A percentile compares a stretch with the other conserved stretches of the same genome.
Evolutionary conservation across 2,797 vertebrate species (phyloP).

Genomic region (Myiotriccus ornatus): DNA sequence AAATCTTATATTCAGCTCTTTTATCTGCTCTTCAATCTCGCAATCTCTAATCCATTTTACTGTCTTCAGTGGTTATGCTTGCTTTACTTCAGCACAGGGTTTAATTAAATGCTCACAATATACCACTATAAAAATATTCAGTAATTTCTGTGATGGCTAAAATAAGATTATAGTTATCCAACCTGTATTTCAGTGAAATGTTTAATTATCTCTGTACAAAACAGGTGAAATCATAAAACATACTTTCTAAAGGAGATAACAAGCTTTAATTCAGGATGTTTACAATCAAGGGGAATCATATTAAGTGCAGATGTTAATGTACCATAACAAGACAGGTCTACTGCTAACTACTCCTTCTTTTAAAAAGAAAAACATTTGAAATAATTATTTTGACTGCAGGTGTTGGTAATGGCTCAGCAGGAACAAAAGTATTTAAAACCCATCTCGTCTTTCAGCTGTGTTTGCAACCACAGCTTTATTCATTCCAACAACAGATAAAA

Average conservation of each 20-base stretch:
- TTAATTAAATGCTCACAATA: slow-evolving; percentile 47
- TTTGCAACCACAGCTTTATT: slow-evolving; percentile 45
- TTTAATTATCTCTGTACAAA: slow-evolving; percentile 61
- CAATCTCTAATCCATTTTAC: neutral
- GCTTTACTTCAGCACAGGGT: slow-evolving; percentile 6
- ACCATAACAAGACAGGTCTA: slow-evolving; percentile 61
- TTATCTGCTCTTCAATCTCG: neutral
- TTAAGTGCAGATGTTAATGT: slow-evolving; percentile 69
- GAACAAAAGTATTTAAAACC: slow-evolving; percentile 67
- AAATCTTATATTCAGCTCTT: neutral
- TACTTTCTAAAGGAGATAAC: slow-evolving; percentile 61
- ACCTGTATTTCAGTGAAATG: slow-evolving; percentile 27
- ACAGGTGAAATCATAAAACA: slow-evolving; percentile 49
- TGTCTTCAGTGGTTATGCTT: neutral
- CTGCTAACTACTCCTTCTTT: slow-evolving; percentile 59
- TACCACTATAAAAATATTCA: slow-evolving; percentile 50
- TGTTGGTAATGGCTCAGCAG: slow-evolving; percentile 60
- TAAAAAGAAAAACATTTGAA: slow-evolving; percentile 59
- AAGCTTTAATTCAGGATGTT: slow-evolving; percentile 62
- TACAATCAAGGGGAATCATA: slow-evolving; percentile 58
- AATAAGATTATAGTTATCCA: slow-evolving; percentile 52
- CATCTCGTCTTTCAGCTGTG: slow-evolving; percentile 28
- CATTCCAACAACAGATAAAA: slow-evolving; percentile 21
- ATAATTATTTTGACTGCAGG: slow-evolving; percentile 72
- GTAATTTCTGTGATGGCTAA: slow-evolving; percentile 34